Percentiles rank a stretch among this genome's conserved stretches.
Conservation (phyloP, 2,113 vertebrate genomes). For the Condylura cristata region DNA sequence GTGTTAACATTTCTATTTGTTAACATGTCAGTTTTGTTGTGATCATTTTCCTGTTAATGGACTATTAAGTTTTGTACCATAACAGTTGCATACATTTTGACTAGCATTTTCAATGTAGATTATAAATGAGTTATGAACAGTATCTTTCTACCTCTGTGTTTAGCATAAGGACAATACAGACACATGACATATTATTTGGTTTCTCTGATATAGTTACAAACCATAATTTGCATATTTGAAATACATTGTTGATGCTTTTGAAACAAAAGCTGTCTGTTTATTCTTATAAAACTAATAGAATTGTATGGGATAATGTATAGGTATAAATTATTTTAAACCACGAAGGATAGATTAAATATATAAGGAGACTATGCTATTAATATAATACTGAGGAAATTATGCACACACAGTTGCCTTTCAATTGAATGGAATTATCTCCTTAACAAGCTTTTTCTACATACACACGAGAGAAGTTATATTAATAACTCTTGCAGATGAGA, state of each 20-base stretch:
- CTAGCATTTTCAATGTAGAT: not conserved
- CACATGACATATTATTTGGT: not conserved
- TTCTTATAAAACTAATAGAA: conserved; percentile 29
- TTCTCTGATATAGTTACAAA: not conserved
- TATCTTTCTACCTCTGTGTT: conserved; percentile 8
- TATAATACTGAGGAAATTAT: conserved; percentile 37
- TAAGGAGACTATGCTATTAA: conserved; percentile 9
- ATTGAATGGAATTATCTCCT: conserved; percentile 13
- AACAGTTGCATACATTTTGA: not conserved
- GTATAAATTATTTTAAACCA: conserved; percentile 47
- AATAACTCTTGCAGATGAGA: conserved; percentile 12
- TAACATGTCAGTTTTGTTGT: not conserved
- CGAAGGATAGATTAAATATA: conserved; percentile 16
- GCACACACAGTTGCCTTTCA: not conserved
- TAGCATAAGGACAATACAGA: not conserved
- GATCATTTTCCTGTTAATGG: conserved; percentile 1
- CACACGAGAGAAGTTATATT: not conserved
- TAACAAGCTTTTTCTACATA: not conserved
- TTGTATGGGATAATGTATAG: conserved; percentile 34
- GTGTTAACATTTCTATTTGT: not conserved
- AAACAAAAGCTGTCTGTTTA: conserved; percentile 3
- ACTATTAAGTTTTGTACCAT: not conserved
- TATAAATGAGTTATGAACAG: not conserved
- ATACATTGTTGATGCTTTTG: not conserved
- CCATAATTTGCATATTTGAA: conserved; percentile 36